Base-by-base conservation (phyloP, 2,113 vertebrate genomes). In the Halichoerus grypus region DNA sequence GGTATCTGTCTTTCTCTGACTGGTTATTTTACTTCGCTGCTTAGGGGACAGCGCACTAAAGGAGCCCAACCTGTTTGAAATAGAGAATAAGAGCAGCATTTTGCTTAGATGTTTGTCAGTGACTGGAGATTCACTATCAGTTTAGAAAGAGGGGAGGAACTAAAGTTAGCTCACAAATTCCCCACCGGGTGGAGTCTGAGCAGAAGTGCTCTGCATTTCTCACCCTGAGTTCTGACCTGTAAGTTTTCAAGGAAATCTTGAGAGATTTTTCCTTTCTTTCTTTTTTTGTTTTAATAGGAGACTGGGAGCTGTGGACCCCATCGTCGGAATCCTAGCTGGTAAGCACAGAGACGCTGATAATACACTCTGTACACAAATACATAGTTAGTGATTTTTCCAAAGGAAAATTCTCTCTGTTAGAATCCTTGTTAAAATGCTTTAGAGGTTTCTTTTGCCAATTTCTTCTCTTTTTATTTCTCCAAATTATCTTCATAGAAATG, bases 141-240 rank as follows among this genome's bases (percentile, higher is more conserved):
- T 46, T 96, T 55, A 53, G 39, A 19, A 4, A 18, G 15, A 0
- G 91, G 81, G 87, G 95, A 91, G 94, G 97, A 95, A 71, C 95
- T 93, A 91, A 91, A 80, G 9, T 83, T 59, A 46, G 8, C n/a
- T 49, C 53, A 91, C n/a, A 96, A 95, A 92, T 87, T 94, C 55
- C 79, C 83, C 51, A 4, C 33, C 36, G 86, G 95, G 93, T 94
- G 80, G 93, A 97, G 83, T 90, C 84, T 93, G 7, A 76, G 18
- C 67, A 19, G 42, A 77, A 81, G 85, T 80, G 24, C 4, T 39
- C 53, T 80, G 5, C 87, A 69, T 57, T 59, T 88, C 81, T 92
- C 10, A 85, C 18, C 0, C 53, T 59, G 33, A 55, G 1, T 3
- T 72, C 84, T 49, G 16, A 8, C 15, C 53, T n/a, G 0, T 26